Percentiles rank a stretch among this genome's conserved stretches.
Conservation (phyloP, 2,797 vertebrate genomes). For the Gastrophryne carolinensis region DNA sequence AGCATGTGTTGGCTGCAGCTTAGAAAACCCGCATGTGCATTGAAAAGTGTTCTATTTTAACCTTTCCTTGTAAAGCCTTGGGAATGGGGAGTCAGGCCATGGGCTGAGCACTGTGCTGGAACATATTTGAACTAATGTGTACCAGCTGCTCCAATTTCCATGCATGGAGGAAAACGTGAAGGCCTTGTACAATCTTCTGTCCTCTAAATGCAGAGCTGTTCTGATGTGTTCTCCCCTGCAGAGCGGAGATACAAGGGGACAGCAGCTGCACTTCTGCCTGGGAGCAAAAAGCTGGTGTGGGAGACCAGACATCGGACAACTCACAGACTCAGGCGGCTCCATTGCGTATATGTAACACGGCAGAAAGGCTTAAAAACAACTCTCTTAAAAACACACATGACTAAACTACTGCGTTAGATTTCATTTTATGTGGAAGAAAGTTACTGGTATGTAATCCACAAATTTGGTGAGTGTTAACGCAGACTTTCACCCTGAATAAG, state of each 20-base stretch:
- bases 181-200: conserved; percentile 3
- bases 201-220: background rate
- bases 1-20: too few relatives aligned
- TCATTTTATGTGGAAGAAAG: too few relatives aligned
- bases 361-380: too few relatives aligned
- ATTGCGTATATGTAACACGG: too few relatives aligned
- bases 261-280: conserved; percentile 26
- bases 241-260: conserved; percentile 25
- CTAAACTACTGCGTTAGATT: too few relatives aligned
- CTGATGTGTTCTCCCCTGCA: conserved; percentile 10
- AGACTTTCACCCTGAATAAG: too few relatives aligned
- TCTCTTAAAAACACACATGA: too few relatives aligned
- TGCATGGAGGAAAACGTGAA: conserved; percentile 4
- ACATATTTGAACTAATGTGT: conserved; percentile 46
- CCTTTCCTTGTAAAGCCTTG: conserved; percentile 41
- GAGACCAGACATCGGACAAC: background rate
- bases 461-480: too few relatives aligned
- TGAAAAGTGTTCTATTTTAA: conserved; percentile 39
- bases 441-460: too few relatives aligned
- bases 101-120: conserved; percentile 17
- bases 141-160: conserved; percentile 42
- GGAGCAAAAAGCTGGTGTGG: conserved; percentile 9
- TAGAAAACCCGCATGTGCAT: background rate
- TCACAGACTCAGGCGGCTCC: background rate
- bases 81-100: conserved; percentile 38